Evolutionary conservation across 92 coral and sea anemone genomes (phyloP).

Genomic region (Epizoanthus stellaris): DNA sequence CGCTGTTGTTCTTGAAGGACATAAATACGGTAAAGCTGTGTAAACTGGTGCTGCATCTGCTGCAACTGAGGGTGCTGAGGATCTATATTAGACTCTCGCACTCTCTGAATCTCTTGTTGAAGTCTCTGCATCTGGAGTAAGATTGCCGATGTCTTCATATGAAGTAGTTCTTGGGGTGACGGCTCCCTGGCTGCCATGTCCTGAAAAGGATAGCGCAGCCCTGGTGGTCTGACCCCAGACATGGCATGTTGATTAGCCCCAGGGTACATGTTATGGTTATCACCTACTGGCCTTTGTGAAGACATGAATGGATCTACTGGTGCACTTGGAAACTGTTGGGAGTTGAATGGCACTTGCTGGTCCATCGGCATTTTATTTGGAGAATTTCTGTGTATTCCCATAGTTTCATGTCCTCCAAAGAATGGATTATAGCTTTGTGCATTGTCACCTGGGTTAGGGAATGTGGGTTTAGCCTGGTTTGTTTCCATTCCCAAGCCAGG

Average conservation of each 20-base stretch:
- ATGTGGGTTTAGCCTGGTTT: slow-evolving; percentile 67
- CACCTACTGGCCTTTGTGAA: slow-evolving; percentile 51
- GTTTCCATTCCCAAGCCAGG: slow-evolving; percentile 50
- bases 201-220: slow-evolving; percentile 72
- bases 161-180: slow-evolving; percentile 75
- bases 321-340: slow-evolving; percentile 61
- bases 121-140: slow-evolving; percentile 94
- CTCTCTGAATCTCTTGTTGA: slow-evolving; percentile 95
- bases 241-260: slow-evolving; percentile 66
- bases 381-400: slow-evolving; percentile 71
- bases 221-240: slow-evolving; percentile 61
- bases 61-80: slow-evolving; percentile 78
- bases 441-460: slow-evolving; percentile 56
- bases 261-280: slow-evolving; percentile 52
- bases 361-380: slow-evolving; percentile 66
- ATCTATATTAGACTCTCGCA: slow-evolving; percentile 87
- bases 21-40: slow-evolving; percentile 86
- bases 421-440: slow-evolving; percentile 61
- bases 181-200: slow-evolving; percentile 55
- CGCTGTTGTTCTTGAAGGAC: slow-evolving; percentile 89
- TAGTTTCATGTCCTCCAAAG: slow-evolving; percentile 68
- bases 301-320: slow-evolving; percentile 58
- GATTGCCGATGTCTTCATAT: slow-evolving; percentile 89
- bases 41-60: slow-evolving; percentile 94
- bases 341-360: slow-evolving; percentile 61